Evolutionary conservation across 2,888 invertebrate species (phyloP).

Genomic region (Drosophila falleni): DNA sequence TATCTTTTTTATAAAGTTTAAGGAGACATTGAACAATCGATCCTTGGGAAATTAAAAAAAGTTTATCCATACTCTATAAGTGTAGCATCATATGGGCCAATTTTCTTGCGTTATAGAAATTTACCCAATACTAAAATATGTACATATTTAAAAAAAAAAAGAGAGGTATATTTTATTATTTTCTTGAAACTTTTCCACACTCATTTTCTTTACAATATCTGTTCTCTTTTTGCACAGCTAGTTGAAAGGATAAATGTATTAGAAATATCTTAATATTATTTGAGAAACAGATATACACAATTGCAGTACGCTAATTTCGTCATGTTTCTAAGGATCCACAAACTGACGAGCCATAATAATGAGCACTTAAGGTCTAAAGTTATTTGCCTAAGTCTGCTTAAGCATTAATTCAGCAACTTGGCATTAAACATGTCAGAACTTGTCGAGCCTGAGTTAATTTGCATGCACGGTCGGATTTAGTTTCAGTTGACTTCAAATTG

Average conservation of each 20-base stretch:
- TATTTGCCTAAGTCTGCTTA: constrained; percentile 12
- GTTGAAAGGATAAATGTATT: not conserved
- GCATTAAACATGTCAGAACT: constrained; percentile 34
- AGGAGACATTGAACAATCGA: too few relatives aligned
- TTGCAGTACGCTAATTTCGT: not conserved
- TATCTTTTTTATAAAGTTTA: too few relatives aligned
- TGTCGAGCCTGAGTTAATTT: constrained; percentile 41
- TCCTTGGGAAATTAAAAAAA: too few relatives aligned
- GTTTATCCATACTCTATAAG: too few relatives aligned
- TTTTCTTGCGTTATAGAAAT: too few relatives aligned
- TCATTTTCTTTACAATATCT: not conserved
- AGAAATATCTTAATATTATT: not conserved
- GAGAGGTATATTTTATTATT: not conserved
- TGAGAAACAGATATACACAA: not conserved
- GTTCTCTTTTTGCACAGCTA: too few relatives aligned
- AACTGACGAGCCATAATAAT: constrained; percentile 11
- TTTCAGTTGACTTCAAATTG: constrained; percentile 41
- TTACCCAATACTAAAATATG: not conserved
- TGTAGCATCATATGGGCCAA: too few relatives aligned
- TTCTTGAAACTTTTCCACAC: not conserved
- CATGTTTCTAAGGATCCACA: not conserved
- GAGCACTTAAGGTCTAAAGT: constrained; percentile 8
- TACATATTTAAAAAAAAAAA: not conserved
- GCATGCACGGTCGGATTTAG: constrained; percentile 52
- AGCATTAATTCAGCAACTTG: constrained; percentile 9